phyloP scores from a whole-genome alignment of 2,888 invertebrate genomes.

The Pollenia angustigena region DNA sequence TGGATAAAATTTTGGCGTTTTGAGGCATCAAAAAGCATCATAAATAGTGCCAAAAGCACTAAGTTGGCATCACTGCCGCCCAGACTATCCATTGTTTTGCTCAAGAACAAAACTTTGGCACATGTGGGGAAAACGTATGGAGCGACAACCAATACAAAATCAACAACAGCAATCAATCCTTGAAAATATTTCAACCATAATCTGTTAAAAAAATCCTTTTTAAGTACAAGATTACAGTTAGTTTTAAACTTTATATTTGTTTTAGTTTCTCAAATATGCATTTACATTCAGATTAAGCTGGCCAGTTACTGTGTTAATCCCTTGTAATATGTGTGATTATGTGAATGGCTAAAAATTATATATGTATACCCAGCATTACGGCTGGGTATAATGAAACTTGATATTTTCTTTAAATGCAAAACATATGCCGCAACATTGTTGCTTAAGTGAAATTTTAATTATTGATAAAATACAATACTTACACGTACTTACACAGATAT shows the following conservation, averaged over 20 bases:
- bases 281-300: not conserved
- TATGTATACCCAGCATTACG: not conserved
- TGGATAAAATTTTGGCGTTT: too few species aligned
- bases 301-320: slow-evolving; percentile 10
- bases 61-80: too few species aligned
- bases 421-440: slow-evolving; percentile 69
- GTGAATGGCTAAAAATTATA: slow-evolving; percentile 25
- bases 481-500: slow-evolving; percentile 28
- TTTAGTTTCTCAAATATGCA: not conserved
- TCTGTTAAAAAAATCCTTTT: too few species aligned
- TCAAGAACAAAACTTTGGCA: too few species aligned
- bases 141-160: too few species aligned
- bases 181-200: too few species aligned
- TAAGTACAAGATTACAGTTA: not conserved
- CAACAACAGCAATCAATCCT: too few species aligned
- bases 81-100: too few species aligned
- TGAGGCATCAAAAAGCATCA: too few species aligned
- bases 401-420: slow-evolving; percentile 65
- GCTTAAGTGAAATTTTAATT: slow-evolving; percentile 69
- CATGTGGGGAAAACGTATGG: too few species aligned
- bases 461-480: slow-evolving; percentile 67
- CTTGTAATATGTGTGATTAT: not conserved
- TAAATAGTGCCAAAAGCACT: too few species aligned
- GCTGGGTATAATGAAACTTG: slow-evolving; percentile 59
- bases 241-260: not conserved